A percentile compares a stretch with the other conserved stretches of the same genome.
Evolutionary conservation across 2,797 vertebrate species (phyloP).

Genomic region (Spinibarbus caldwelli): DNA sequence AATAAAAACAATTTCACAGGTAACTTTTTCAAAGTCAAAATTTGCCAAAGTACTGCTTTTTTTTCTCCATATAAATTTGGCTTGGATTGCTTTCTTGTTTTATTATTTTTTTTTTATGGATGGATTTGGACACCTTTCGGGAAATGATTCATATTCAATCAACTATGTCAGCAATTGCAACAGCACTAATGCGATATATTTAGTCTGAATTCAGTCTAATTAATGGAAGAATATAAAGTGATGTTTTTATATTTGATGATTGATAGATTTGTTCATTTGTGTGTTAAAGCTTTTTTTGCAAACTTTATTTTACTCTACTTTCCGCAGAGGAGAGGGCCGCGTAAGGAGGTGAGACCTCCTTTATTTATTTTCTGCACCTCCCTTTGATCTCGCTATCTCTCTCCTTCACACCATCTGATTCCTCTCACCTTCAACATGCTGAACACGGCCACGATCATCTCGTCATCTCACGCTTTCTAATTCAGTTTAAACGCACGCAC

Average conservation of each 20-base stretch:
- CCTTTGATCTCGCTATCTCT: slow-evolving; percentile 55
- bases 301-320: background rate
- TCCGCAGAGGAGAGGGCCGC: background rate
- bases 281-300: background rate
- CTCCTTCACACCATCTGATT: slow-evolving; percentile 45
- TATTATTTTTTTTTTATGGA: background rate
- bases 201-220: background rate
- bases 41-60: background rate
- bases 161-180: background rate
- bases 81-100: background rate
- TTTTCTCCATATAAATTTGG: background rate
- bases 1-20: background rate
- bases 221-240: background rate
- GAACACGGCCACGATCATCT: slow-evolving; percentile 34
- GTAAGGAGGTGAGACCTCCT: slow-evolving; percentile 26
- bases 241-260: background rate
- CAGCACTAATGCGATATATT: background rate
- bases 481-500: slow-evolving; percentile 41
- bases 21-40: too few species aligned
- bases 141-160: background rate
- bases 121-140: background rate
- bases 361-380: slow-evolving; percentile 34
- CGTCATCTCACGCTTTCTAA: slow-evolving; percentile 40
- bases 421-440: slow-evolving; percentile 40
- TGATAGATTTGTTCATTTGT: background rate